phyloP scores from a whole-genome alignment of 1,140 invertebrate species.

The Neelides sp. region DNA sequence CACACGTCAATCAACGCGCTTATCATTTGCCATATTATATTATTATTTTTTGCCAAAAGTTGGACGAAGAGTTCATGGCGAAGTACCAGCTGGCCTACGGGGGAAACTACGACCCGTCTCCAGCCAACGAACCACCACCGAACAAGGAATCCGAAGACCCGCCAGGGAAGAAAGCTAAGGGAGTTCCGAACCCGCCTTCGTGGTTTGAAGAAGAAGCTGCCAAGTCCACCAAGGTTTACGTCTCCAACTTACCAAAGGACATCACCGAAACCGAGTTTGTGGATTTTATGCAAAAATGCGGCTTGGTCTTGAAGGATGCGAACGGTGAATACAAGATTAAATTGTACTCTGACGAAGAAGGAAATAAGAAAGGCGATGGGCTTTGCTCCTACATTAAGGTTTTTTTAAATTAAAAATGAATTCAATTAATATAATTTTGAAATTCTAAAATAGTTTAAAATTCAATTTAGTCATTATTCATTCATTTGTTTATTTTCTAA shows the following conservation, averaged over 20 bases:
- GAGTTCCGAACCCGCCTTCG: constrained; percentile 37
- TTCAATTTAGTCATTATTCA: too few relatives aligned
- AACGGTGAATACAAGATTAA: constrained; percentile 84
- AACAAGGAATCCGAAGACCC: constrained; percentile 33
- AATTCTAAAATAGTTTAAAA: not conserved
- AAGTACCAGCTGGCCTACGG: constrained; percentile 93
- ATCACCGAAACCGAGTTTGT: constrained; percentile 80
- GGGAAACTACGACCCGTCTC: constrained; percentile 47
- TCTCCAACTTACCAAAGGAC: constrained; percentile 77
- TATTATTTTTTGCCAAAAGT: constrained; percentile 38
- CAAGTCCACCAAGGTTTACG: constrained; percentile 96
- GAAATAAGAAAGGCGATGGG: constrained; percentile 85
- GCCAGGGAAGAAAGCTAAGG: constrained; percentile 36
- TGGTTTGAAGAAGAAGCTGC: constrained; percentile 91
- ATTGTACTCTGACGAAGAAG: constrained; percentile 72
- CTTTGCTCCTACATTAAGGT: constrained; percentile 93
- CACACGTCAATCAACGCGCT: not conserved
- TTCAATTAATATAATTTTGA: not conserved
- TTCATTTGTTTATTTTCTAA: constrained; percentile 32
- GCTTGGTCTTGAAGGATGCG: constrained; percentile 81
- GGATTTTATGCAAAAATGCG: constrained; percentile 89
- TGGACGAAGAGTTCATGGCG: constrained; percentile 94
- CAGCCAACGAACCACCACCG: constrained; percentile 31
- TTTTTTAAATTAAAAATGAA: too few relatives aligned
- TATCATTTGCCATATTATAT: constrained; percentile 3